These are phyloP conservation scores for Sardinella longiceps DNA, from an alignment of 2,797 vertebrate genomes.

Conservation along the genomic window DNA sequence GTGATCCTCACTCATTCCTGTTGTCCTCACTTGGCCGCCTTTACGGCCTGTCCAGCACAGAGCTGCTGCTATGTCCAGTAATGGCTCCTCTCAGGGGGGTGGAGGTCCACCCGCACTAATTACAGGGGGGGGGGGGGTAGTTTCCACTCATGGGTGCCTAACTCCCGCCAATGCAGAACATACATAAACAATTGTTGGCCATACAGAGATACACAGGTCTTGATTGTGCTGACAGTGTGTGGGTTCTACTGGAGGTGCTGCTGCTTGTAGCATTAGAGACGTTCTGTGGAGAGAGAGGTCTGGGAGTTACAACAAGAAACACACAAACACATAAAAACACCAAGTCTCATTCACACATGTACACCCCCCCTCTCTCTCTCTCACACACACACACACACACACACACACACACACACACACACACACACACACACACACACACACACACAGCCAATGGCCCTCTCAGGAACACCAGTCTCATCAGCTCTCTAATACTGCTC, in stretches of 20 bases:
- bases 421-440: too few relatives aligned
- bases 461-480: slow-evolving; percentile 53
- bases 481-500: not conserved
- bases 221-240: too few relatives aligned
- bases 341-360: not conserved
- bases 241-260: not conserved
- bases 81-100: not conserved
- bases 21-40: not conserved
- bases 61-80: not conserved
- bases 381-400: slow-evolving; percentile 27
- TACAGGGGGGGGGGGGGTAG: not conserved
- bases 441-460: slow-evolving; percentile 38
- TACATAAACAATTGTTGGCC: too few relatives aligned
- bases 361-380: not conserved
- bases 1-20: not conserved
- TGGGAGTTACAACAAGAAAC: not conserved
- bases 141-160: not conserved
- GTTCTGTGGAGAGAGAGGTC: too few relatives aligned
- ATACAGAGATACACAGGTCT: too few relatives aligned
- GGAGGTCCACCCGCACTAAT: not conserved
- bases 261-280: too few relatives aligned
- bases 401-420: too few relatives aligned
- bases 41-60: not conserved
- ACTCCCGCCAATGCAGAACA: too few relatives aligned
- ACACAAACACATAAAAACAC: not conserved